Percentiles rank a stretch among this genome's conserved stretches.
Evolutionary conservation across 2,797 vertebrate species (phyloP).

Genomic region (Harpagifer antarcticus): DNA sequence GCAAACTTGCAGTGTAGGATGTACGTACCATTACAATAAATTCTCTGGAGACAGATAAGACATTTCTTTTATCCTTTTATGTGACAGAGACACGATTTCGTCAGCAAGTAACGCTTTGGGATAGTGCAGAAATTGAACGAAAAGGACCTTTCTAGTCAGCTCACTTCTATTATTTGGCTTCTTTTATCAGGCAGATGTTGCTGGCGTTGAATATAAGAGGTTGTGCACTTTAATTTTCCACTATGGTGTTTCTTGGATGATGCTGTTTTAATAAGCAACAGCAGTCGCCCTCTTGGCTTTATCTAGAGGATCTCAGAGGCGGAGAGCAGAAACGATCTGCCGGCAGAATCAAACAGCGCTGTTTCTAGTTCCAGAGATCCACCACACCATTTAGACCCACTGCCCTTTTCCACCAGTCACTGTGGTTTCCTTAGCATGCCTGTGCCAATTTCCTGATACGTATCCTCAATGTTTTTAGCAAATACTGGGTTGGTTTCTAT

Average conservation of each 20-base stretch:
- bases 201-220: constrained; percentile 29
- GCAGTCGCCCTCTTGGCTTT: constrained; percentile 25
- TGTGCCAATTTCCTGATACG: constrained; percentile 69
- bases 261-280: constrained; percentile 36
- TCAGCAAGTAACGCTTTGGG: constrained; percentile 31
- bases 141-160: constrained; percentile 27
- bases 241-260: constrained; percentile 23
- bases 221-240: constrained; percentile 24
- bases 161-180: constrained; percentile 25
- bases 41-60: constrained; percentile 39
- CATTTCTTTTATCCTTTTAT: constrained; percentile 46
- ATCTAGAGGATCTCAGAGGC: constrained; percentile 25
- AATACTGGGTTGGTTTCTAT: constrained; percentile 50
- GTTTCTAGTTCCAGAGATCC: constrained; percentile 41
- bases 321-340: constrained; percentile 47
- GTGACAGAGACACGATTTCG: constrained; percentile 31
- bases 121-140: constrained; percentile 42
- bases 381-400: constrained; percentile 60
- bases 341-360: constrained; percentile 56
- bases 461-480: constrained; percentile 37
- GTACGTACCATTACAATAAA: constrained; percentile 36
- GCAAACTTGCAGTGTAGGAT: constrained; percentile 24
- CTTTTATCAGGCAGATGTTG: constrained; percentile 37
- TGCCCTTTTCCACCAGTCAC: constrained; percentile 62
- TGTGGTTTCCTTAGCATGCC: constrained; percentile 61